Base-by-base conservation (phyloP, 2,888 invertebrate genomes). In the Stenolophus ochropezus region DNA sequence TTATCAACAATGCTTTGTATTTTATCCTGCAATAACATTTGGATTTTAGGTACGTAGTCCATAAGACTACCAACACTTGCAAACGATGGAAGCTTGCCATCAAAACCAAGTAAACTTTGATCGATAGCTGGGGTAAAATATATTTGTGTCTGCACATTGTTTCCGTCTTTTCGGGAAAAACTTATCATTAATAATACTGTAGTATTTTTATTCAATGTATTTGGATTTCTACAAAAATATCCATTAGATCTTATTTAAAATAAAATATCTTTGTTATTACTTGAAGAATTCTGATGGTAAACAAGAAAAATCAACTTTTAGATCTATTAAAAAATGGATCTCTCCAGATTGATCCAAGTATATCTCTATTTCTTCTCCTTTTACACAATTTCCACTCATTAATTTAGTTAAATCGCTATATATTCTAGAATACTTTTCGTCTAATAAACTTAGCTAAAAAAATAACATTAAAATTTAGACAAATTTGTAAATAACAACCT, bases 391-490 rank as follows among this genome's bases (percentile, higher is more conserved):
- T 85, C 91, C 90, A 16, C 91, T 90, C 6, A 93, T 87, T 56
- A 95, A 88, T n/a, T 91, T 91, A 83, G 90, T 90, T 86, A 94
- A 94, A 86, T 94, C 94, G 87, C 92, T 90, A 83, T 91, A 90
- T 0, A 94, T 90, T 82, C 92, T 88, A 0, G 91, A 90, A 87
- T 89, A 86, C 5, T 84, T 90, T 83, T 90, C 90, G 86, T 91
- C 91, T 16, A 80, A 23, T 42, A 56, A 56, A 21, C 18, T 18
- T 56, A 56, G 18, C 56, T 56, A 21, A 65, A 77, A 21, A 42
- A 11, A n/a, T n/a, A n/a, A n/a, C n/a, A n/a, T n/a, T n/a, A n/a
- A n/a, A 8, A 8, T 8, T 8, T 4, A 33, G 33, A 33, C 8
- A 33, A 5, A 33, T 33, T 33, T 4, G 4, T 33, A 8, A 5